Conservation (phyloP, 1,140 invertebrate genomes). For the Drosophila tsacasi region DNA sequence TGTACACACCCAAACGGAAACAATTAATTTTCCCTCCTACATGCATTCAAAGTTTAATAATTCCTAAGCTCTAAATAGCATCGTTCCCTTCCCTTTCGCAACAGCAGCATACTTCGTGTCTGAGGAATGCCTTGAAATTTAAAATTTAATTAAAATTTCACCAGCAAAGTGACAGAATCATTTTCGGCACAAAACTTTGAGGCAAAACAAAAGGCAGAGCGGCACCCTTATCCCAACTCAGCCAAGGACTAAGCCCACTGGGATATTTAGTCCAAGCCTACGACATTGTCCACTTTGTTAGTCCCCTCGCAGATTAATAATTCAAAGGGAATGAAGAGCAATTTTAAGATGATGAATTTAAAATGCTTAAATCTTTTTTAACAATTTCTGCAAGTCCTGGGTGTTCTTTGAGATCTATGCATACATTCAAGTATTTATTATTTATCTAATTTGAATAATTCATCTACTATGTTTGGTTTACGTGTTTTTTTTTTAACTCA, state of each 20-base stretch:
- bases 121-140: slow-evolving; percentile 15
- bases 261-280: slow-evolving; percentile 23
- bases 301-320: slow-evolving; percentile 33
- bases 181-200: slow-evolving; percentile 3
- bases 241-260: slow-evolving; percentile 21
- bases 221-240: slow-evolving; percentile 12
- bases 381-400: background rate
- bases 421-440: background rate
- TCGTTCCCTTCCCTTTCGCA: background rate
- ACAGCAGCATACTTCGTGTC: slow-evolving; percentile 9
- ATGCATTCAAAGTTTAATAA: slow-evolving; percentile 19
- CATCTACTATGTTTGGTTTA: background rate
- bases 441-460: background rate
- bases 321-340: slow-evolving; percentile 27
- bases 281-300: slow-evolving; percentile 33
- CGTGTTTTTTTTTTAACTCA: background rate
- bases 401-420: background rate
- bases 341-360: slow-evolving; percentile 38
- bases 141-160: slow-evolving; percentile 58
- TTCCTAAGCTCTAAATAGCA: slow-evolving; percentile 29
- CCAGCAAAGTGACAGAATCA: slow-evolving; percentile 34
- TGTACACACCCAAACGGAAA: slow-evolving; percentile 11
- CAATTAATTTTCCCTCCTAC: slow-evolving; percentile 22
- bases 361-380: slow-evolving; percentile 4
- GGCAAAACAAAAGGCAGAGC: slow-evolving; percentile 24